phyloP scores from a whole-genome alignment of 64 coral and sea anemone genomes.

The Anthopleura sola region DNA sequence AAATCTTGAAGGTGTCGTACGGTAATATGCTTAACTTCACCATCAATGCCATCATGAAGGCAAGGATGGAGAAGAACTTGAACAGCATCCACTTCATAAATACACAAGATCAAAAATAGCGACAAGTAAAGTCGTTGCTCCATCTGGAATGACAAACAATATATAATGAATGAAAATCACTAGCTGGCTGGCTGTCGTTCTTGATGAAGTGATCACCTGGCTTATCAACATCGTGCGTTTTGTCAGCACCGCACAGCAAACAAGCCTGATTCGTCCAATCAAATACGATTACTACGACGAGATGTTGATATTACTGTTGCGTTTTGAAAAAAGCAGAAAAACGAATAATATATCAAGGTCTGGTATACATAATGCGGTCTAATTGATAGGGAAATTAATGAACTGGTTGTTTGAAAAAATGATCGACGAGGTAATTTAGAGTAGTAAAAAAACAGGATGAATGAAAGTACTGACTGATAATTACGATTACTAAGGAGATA shows the following conservation, averaged over 20 bases:
- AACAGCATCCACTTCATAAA: background rate
- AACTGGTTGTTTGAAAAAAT: too few relatives aligned
- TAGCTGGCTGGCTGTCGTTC: background rate
- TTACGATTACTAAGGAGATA: too few relatives aligned
- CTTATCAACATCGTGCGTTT: background rate
- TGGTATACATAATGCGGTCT: too few relatives aligned
- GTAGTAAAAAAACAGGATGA: too few relatives aligned
- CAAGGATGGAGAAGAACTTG: background rate
- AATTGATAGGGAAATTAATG: too few relatives aligned
- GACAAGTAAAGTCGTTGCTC: background rate
- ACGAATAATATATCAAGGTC: too few relatives aligned
- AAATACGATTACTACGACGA: too few relatives aligned
- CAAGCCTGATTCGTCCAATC: background rate
- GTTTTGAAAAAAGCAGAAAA: too few relatives aligned
- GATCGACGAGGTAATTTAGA: too few relatives aligned
- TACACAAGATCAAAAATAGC: background rate
- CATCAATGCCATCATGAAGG: background rate
- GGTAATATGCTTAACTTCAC: background rate
- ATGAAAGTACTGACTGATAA: too few relatives aligned
- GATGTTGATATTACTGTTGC: background rate
- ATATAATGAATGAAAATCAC: background rate
- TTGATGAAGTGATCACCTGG: too few relatives aligned
- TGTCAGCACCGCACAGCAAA: background rate
- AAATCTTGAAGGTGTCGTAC: background rate
- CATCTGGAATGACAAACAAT: background rate